These are phyloP conservation scores for Hydropsyche betteni DNA, from an alignment of 2,888 invertebrate species.

Conservation along the genomic window DNA sequence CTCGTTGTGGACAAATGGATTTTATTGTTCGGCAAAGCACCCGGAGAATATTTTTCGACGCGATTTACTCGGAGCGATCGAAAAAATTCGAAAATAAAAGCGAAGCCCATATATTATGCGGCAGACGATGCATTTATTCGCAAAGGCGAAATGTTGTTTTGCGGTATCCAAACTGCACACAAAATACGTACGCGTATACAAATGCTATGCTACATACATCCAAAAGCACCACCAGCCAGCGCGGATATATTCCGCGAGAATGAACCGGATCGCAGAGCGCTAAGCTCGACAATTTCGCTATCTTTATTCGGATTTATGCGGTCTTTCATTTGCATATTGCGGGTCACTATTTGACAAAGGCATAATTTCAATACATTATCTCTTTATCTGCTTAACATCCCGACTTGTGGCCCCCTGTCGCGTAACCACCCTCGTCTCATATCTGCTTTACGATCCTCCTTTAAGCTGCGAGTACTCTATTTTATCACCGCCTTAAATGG, in stretches of 20 bases:
- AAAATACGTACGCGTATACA: background rate
- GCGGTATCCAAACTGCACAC: background rate
- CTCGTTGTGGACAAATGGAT: too few species aligned
- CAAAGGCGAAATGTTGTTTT: constrained; percentile 3
- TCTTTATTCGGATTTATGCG: constrained; percentile 22
- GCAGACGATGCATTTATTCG: constrained; percentile 10
- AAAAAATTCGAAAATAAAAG: background rate
- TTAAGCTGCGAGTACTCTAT: constrained; percentile 8
- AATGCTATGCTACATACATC: background rate
- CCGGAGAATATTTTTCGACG: too few species aligned
- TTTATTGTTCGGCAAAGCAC: too few species aligned
- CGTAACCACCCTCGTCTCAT: constrained; percentile 1
- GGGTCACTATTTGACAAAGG: constrained; percentile 1
- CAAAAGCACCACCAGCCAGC: too few species aligned
- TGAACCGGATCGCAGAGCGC: background rate
- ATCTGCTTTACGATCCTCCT: constrained; percentile 22
- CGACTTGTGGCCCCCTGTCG: constrained; percentile 2
- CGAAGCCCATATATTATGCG: constrained; percentile 1
- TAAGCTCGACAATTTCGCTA: constrained; percentile 9
- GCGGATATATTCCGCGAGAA: background rate
- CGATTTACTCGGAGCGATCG: too few species aligned
- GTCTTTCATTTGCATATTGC: constrained; percentile 14
- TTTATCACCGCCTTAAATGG: constrained; percentile 22
- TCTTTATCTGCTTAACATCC: constrained; percentile 14
- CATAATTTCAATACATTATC: constrained; percentile 22